A percentile compares a stretch with the other conserved stretches of the same genome.
Evolutionary conservation across 2,113 vertebrate species (phyloP).

Genomic region (Labeo catla): DNA sequence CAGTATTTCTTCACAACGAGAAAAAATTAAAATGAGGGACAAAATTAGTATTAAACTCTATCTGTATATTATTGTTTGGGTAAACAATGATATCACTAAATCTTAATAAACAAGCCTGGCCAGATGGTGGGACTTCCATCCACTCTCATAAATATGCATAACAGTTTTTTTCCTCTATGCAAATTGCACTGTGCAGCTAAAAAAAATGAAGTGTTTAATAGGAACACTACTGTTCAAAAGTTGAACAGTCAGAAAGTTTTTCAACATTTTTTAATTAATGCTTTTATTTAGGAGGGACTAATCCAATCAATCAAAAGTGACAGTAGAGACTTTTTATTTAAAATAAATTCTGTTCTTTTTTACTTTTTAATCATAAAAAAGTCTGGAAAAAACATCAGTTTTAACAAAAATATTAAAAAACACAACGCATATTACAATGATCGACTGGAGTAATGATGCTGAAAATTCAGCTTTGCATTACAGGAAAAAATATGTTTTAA

Average conservation of each 20-base stretch:
- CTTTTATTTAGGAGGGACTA: neutral
- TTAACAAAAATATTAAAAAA: neutral
- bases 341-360: neutral
- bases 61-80: neutral
- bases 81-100: slow-evolving; percentile 9
- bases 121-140: slow-evolving; percentile 11
- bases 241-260: too few relatives aligned
- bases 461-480: neutral
- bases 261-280: neutral
- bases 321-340: too few relatives aligned
- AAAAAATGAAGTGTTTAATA: neutral
- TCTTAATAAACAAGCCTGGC: neutral
- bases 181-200: neutral
- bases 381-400: neutral
- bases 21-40: neutral
- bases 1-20: neutral
- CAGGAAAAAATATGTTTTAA: neutral
- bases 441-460: neutral
- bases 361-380: too few relatives aligned
- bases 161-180: neutral
- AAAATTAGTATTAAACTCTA: neutral
- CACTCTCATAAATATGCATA: neutral
- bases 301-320: neutral
- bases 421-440: neutral
- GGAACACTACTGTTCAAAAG: neutral